phyloP scores from a whole-genome alignment of 2,113 vertebrate genomes.

The Prunella himalayana region DNA sequence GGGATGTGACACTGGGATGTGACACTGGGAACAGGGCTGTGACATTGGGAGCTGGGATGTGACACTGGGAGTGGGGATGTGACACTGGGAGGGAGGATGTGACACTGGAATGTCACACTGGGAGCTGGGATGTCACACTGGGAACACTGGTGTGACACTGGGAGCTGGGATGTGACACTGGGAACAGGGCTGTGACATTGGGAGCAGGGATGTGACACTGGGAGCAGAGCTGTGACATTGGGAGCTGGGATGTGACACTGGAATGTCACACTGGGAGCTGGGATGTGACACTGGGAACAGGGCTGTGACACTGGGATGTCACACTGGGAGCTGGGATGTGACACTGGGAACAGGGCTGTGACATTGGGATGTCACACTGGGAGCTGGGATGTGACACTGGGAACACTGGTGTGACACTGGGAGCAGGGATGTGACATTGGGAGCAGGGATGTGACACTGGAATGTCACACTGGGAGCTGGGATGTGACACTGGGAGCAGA shows the following conservation, averaged over 20 bases:
- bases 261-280: neutral
- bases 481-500: neutral
- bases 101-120: neutral
- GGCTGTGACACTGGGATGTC: neutral
- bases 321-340: neutral
- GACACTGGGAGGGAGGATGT: neutral
- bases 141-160: neutral
- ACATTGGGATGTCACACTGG: neutral
- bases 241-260: neutral
- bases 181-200: no score
- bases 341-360: neutral
- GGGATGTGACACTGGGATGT: neutral
- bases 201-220: neutral
- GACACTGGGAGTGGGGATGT: neutral
- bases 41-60: neutral
- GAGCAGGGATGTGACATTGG: neutral
- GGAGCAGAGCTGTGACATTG: no score
- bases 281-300: neutral
- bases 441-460: neutral
- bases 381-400: neutral
- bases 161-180: neutral
- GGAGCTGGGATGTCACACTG: no score
- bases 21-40: neutral
- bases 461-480: neutral
- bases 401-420: neutral